phyloP scores from a whole-genome alignment of 2,113 vertebrate genomes.

The Daphoenositta chrysoptera region DNA sequence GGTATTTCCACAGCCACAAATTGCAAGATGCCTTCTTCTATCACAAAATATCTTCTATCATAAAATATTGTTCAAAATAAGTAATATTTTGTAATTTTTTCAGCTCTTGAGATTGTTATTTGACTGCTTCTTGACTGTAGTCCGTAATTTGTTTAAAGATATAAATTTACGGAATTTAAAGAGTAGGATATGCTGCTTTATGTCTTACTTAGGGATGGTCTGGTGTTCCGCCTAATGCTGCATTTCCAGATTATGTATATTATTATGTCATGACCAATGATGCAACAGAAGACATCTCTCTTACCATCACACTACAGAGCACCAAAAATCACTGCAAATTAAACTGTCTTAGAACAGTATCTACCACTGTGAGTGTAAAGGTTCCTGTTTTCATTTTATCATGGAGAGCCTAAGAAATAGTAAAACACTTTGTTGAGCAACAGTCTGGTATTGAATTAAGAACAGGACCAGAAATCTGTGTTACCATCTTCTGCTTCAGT shows the following conservation, averaged over 20 bases:
- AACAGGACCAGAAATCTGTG: not conserved
- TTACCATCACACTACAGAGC: not conserved
- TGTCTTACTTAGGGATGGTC: not conserved
- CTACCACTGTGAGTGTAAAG: not conserved
- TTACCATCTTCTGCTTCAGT: not conserved
- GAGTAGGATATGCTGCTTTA: not conserved
- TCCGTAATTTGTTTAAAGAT: not conserved
- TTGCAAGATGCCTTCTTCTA: not conserved
- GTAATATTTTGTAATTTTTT: not conserved
- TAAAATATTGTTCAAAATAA: not conserved
- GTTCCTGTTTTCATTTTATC: not conserved
- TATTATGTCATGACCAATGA: not conserved
- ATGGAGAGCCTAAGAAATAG: not conserved
- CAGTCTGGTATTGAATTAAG: not conserved
- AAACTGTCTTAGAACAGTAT: not conserved
- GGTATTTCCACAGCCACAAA: not conserved
- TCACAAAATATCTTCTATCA: not conserved
- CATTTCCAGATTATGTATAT: not conserved
- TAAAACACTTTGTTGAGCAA: not conserved
- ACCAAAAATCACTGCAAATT: fast-evolving
- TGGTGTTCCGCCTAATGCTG: not conserved
- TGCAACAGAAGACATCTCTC: not conserved
- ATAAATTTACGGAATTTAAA: not conserved
- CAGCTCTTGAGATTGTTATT: not conserved
- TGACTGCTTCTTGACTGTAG: not conserved